Conservation (phyloP, 2,888 invertebrate genomes). For the Bimastos eiseni region DNA sequence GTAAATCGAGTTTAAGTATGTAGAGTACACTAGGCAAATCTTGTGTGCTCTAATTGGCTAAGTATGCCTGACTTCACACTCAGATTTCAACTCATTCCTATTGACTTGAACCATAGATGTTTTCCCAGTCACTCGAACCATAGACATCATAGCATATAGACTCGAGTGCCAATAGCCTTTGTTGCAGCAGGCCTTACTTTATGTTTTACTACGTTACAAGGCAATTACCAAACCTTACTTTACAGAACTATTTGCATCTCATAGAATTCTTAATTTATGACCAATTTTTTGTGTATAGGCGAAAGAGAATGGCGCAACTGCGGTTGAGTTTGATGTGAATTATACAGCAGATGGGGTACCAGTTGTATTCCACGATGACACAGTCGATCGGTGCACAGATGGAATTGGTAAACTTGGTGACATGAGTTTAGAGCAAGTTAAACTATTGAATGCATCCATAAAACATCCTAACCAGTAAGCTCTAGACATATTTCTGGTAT, state of each 20-base stretch:
- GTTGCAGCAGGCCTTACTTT: too few species aligned
- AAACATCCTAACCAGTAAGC: slow-evolving; percentile 56
- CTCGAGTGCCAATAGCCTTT: background rate
- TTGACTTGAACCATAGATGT: too few species aligned
- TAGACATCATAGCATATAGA: background rate
- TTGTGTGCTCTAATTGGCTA: too few species aligned
- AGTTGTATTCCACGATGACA: slow-evolving; percentile 76
- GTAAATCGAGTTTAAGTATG: too few species aligned
- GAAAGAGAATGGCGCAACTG: slow-evolving; percentile 72
- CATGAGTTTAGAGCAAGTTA: slow-evolving; percentile 71
- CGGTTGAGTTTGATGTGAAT: slow-evolving; percentile 77
- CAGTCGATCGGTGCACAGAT: slow-evolving; percentile 72
- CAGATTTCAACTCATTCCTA: too few species aligned
- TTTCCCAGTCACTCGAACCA: too few species aligned
- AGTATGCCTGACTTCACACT: too few species aligned
- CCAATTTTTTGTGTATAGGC: slow-evolving; percentile 66
- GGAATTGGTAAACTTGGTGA: slow-evolving; percentile 66
- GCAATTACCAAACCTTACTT: background rate
- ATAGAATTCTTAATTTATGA: background rate
- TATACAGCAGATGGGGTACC: slow-evolving; percentile 76
- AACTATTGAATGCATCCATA: slow-evolving; percentile 70
- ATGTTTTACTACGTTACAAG: background rate
- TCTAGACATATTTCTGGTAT: background rate
- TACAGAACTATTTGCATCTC: background rate
- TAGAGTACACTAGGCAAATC: too few species aligned